Base-by-base conservation (phyloP, 2,797 vertebrate species). In the Bradypodion ventrale region DNA sequence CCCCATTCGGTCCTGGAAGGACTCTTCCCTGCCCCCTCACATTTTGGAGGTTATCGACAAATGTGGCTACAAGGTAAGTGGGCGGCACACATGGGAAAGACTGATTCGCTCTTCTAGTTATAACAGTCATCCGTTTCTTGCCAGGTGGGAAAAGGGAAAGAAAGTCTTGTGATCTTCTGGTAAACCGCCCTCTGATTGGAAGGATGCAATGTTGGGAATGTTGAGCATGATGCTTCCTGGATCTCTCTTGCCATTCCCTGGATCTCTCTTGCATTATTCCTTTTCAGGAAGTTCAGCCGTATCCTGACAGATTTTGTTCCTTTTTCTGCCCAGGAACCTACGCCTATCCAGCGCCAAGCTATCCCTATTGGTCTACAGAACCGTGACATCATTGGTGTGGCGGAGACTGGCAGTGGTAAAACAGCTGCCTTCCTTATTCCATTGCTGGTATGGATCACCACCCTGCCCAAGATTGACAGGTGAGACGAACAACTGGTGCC, bases 11-110 rank as follows among this genome's bases (percentile, higher is more conserved):
- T 99, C 98, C 95, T 99, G 98, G 98, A 99, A 99, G 92, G 98
- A 99, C 85, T 99, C 98, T 52, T 94, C 94, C 0, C 94, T 99
- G 89, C 98, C 98, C 0, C 97, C 96, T 0, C 98, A 99, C 93
- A 99, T 99, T 92, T 91, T 99, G 95, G 98, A 99, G 92, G 98
- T 99, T 95, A 99, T 99, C 52, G 98, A 99, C 93, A 98, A 98
- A 89, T 99, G 98, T 1, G 98, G 98, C 90, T 99, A 99, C 90
- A 99, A 99, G 98, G 98, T 99, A 87, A 85, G 94, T n/a, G 52
- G 42, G 1, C 15, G n/a, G 13, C 12, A 1, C 60, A 72, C 46
- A 16, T 83, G 52, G 21, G 15, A 5, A 7, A 29, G 10, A 32
- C 32, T n/a, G 42, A 1, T 2, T 40, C 12, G 77, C 40, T 15